A percentile compares a stretch with the other conserved stretches of the same genome.
Evolutionary conservation across 35 echinoderm and acorn worm species (phyloP).

Genomic region (Antedon bifida): DNA sequence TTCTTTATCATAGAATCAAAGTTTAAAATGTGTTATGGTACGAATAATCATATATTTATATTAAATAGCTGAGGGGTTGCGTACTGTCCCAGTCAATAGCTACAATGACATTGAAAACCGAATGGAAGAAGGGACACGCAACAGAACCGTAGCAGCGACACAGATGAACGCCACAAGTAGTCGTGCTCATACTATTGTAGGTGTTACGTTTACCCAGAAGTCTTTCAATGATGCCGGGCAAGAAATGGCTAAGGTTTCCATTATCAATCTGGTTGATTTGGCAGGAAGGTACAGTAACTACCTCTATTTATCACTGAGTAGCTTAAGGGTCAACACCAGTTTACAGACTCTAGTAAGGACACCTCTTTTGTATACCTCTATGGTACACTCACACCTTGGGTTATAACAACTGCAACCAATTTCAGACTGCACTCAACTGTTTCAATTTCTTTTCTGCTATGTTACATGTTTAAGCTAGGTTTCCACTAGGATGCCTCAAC

Average conservation of each 20-base stretch:
- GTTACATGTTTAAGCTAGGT: no score
- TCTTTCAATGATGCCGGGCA: constrained; percentile 82
- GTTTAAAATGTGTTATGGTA: no score
- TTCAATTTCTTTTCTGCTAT: no score
- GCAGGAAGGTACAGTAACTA: constrained; percentile 68
- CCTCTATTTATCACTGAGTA: neutral
- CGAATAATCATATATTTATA: neutral
- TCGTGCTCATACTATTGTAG: constrained; percentile 88
- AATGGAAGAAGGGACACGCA: constrained; percentile 84
- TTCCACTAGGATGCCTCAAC: no score
- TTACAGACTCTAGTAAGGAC: no score
- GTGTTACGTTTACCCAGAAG: constrained; percentile 91
- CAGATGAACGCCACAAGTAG: constrained; percentile 99
- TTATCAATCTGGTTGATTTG: constrained; percentile 85
- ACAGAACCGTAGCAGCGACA: constrained; percentile 89
- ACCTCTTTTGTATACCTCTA: no score
- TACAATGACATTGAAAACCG: constrained; percentile 85
- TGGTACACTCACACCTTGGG: no score
- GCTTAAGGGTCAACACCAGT: no score
- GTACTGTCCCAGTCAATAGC: constrained; percentile 60
- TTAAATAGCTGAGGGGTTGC: neutral
- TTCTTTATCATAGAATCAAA: no score
- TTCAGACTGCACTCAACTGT: no score
- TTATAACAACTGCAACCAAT: no score
- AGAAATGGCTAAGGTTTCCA: constrained; percentile 83